A percentile compares a stretch with the other conserved stretches of the same genome.
These are phyloP conservation scores for Lasioglossum figueresi DNA, from an alignment of 2,888 invertebrate genomes.

Conservation along the genomic window DNA sequence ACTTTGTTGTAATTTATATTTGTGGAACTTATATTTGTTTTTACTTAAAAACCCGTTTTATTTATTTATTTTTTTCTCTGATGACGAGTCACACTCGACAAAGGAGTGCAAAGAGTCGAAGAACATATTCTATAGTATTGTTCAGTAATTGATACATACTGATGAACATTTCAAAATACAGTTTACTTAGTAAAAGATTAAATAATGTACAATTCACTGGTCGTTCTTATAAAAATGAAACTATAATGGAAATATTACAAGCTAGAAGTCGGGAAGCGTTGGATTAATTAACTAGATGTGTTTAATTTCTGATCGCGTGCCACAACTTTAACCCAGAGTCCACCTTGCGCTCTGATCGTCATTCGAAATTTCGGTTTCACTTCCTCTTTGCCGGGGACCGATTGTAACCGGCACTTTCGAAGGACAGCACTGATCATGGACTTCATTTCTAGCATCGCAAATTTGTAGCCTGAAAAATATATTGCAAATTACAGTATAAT, in stretches of 20 bases:
- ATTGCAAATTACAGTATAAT: not conserved
- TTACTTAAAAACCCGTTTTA: too few relatives aligned
- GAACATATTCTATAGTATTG: not conserved
- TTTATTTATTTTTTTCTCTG: too few relatives aligned
- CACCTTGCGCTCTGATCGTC: constrained; percentile 86
- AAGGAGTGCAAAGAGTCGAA: too few relatives aligned
- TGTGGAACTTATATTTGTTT: too few relatives aligned
- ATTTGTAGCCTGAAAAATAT: constrained; percentile 86
- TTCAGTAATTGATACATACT: not conserved
- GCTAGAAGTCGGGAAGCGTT: not conserved
- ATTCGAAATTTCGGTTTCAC: constrained; percentile 85
- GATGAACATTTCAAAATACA: not conserved
- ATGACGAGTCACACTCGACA: too few relatives aligned
- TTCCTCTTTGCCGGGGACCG: constrained; percentile 84
- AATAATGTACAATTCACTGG: constrained; percentile 22
- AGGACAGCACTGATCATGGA: constrained; percentile 86
- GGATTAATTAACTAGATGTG: constrained; percentile 16
- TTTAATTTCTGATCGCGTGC: constrained; percentile 71
- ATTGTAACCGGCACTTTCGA: constrained; percentile 84
- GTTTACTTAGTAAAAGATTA: not conserved
- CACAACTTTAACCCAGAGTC: constrained; percentile 86
- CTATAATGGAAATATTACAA: not conserved
- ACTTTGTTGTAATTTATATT: too few relatives aligned
- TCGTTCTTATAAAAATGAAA: not conserved
- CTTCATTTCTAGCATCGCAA: constrained; percentile 88